phyloP scores from a whole-genome alignment of 64 coral and sea anemone genomes.

The Hydrozoanthus tunicans region DNA sequence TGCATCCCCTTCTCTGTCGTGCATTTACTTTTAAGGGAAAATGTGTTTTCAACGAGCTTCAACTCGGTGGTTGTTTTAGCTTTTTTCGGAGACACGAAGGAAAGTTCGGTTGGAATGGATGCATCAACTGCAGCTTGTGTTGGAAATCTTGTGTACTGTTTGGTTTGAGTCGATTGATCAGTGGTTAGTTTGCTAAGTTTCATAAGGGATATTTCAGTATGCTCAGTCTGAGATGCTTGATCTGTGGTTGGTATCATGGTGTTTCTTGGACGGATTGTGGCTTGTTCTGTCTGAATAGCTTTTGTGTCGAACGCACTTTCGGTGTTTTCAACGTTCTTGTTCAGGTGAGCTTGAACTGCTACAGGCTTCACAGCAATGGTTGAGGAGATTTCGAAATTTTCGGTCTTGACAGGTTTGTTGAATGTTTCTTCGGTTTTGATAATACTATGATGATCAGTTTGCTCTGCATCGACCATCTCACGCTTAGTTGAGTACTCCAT shows the following conservation, averaged over 20 bases:
- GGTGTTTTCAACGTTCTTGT: background rate
- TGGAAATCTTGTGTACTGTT: background rate
- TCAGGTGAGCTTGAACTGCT: background rate
- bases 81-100: background rate
- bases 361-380: too few relatives aligned
- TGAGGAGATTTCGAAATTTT: too few relatives aligned
- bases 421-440: too few relatives aligned
- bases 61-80: background rate
- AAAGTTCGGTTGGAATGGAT: background rate
- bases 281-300: background rate
- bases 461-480: background rate
- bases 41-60: background rate
- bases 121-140: background rate
- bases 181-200: background rate
- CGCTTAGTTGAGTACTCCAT: slow-evolving; percentile 3
- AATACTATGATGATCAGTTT: background rate
- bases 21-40: background rate
- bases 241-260: background rate
- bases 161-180: background rate
- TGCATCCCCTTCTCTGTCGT: background rate
- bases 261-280: background rate
- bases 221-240: background rate
- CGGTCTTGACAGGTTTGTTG: too few relatives aligned
- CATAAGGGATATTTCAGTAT: background rate
- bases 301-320: slow-evolving; percentile 5